These are phyloP conservation scores for Pelobates fuscus DNA, from an alignment of 2,113 vertebrate species.

Conservation along the genomic window DNA sequence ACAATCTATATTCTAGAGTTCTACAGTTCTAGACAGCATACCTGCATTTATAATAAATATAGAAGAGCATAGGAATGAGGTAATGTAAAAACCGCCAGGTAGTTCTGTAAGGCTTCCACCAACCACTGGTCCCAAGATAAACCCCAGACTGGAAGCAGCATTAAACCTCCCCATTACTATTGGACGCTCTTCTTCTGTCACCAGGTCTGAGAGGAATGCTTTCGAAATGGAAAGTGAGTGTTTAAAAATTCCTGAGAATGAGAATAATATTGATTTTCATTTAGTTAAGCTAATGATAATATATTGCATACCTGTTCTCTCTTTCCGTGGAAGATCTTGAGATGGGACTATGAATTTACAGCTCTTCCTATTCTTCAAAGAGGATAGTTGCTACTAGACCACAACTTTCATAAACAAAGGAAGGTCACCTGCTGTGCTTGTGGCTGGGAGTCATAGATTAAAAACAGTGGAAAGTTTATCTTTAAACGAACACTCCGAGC, in stretches of 20 bases:
- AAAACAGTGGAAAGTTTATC: no score
- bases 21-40: slow-evolving; percentile 59
- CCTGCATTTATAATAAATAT: slow-evolving; percentile 92
- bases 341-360: no score
- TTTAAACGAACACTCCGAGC: no score
- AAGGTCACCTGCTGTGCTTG: no score
- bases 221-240: slow-evolving; percentile 93
- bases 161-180: slow-evolving; percentile 90
- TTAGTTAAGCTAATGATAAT: no score
- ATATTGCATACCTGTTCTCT: no score
- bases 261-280: slow-evolving; percentile 30
- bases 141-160: slow-evolving; percentile 86
- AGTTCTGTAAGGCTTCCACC: slow-evolving; percentile 89
- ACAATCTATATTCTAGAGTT: no score
- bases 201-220: slow-evolving; percentile 91
- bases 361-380: no score
- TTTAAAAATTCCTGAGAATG: slow-evolving; percentile 87
- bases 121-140: slow-evolving; percentile 91
- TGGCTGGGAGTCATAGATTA: no score
- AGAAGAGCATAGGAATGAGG: slow-evolving; percentile 79
- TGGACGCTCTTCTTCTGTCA: slow-evolving; percentile 83
- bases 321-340: no score
- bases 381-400: no score
- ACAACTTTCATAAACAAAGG: no score
- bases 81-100: slow-evolving; percentile 85